These are phyloP conservation scores for Mesaphorura yosii DNA, from an alignment of 1,140 invertebrate genomes.

Conservation along the genomic window DNA sequence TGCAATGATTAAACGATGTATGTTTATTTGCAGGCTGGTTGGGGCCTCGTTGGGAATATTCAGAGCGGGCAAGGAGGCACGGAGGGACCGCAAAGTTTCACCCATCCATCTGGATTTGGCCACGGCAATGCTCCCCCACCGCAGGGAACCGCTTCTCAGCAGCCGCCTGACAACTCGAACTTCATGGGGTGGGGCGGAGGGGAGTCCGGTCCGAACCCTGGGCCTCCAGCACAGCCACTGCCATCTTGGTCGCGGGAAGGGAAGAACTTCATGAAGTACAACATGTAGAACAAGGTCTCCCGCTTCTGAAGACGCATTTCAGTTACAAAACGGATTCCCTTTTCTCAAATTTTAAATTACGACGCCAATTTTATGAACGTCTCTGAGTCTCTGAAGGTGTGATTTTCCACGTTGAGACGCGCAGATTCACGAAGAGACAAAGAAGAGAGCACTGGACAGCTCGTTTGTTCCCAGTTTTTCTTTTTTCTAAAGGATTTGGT, in stretches of 20 bases:
- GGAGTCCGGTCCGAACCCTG: slow-evolving; percentile 30
- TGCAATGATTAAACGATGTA: background rate
- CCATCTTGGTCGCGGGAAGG: slow-evolving; percentile 26
- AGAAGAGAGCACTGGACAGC: too few relatives aligned
- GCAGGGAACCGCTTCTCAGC: slow-evolving; percentile 23
- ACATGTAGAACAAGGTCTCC: too few relatives aligned
- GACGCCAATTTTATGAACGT: too few relatives aligned
- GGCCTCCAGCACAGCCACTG: slow-evolving; percentile 27
- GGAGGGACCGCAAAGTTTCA: slow-evolving; percentile 32
- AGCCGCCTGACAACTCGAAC: slow-evolving; percentile 27
- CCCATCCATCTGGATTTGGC: slow-evolving; percentile 30
- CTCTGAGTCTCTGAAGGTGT: too few relatives aligned
- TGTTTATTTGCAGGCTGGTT: slow-evolving; percentile 43
- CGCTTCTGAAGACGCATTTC: too few relatives aligned
- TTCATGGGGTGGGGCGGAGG: slow-evolving; percentile 28
- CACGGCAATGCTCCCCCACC: slow-evolving; percentile 26
- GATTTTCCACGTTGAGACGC: too few relatives aligned
- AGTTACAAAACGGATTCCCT: too few relatives aligned
- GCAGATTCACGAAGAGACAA: too few relatives aligned
- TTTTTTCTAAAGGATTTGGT: too few relatives aligned
- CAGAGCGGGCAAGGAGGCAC: slow-evolving; percentile 35
- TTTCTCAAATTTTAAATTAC: too few relatives aligned
- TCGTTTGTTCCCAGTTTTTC: too few relatives aligned
- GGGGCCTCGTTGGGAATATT: slow-evolving; percentile 56
- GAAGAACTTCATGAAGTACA: slow-evolving; percentile 31